Base-by-base conservation (phyloP, 2,797 vertebrate species). In the Bryconaethiops microstoma region DNA sequence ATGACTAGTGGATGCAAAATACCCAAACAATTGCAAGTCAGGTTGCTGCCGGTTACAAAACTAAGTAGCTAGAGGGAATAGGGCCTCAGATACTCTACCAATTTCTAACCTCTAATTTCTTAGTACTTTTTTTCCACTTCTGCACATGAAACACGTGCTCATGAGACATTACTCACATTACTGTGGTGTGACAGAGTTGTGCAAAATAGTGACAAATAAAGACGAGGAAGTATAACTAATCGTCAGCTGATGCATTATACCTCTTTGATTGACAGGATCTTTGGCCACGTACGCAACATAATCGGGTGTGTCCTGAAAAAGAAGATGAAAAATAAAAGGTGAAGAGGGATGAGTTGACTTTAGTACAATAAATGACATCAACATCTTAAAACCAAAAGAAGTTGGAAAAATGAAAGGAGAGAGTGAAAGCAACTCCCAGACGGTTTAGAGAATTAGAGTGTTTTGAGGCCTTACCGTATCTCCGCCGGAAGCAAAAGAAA, bases 261-360 rank as follows among this genome's bases (percentile, higher is more conserved):
- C 97, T 97, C 98, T 95, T 90, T 98, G 97, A 89, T 99, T 99
- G 81, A 99, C 95, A 73, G 97, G 97, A 86, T 99, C 98, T 94
- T 99, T 99, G 88, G 97, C 97, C 0, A 99, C 97, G 0, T 99
- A 99, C 0, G 98, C 97, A 16, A 99, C 97, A 0, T 99, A 99
- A 86, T 99, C 97, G 0, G 95, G 96, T 65, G 96, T 96, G 83
- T 99, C 98, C 98, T 99, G 90, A 73, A 88, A 83, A 40, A 91
- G 0, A 35, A 35, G 4, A 35, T 35, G 4, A 35, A 35, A 35
- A 5, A 35, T 35, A 35, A 35, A 88, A 67, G 55, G 70, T 52
- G 45, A 86, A 64, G 75, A 73, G 74, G 76, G 83, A 9, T 67
- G 29, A 2, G 23, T 63, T 69, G 57, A 45, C 19, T 59, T 59